Percentiles rank a stretch among this genome's conserved stretches.
phyloP scores from a whole-genome alignment of 2,888 invertebrate genomes.

The Drosophila stalkeri region DNA sequence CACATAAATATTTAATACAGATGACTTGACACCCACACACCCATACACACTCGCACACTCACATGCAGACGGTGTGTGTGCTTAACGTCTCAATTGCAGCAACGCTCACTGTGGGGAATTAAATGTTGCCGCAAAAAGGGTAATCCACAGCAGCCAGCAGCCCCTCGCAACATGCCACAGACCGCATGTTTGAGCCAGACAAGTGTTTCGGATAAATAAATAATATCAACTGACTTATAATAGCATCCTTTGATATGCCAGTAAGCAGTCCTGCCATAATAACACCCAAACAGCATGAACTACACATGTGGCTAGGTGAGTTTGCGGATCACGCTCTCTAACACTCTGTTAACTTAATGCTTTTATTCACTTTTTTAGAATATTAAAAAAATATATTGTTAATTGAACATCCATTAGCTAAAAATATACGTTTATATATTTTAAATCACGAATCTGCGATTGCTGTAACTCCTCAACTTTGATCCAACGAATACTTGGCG shows the following conservation, averaged over 20 bases:
- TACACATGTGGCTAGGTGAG: not conserved
- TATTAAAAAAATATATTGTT: not conserved
- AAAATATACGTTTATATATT: too few species aligned
- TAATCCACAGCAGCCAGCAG: slow-evolving; percentile 6
- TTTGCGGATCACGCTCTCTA: not conserved
- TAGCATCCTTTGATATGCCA: slow-evolving; percentile 7
- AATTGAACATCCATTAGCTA: too few species aligned
- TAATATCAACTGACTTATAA: slow-evolving; percentile 24
- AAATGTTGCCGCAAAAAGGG: slow-evolving; percentile 11
- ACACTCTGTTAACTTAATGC: not conserved
- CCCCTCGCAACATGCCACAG: not conserved
- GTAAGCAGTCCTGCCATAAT: not conserved
- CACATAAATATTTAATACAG: slow-evolving; percentile 46
- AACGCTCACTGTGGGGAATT: slow-evolving; percentile 17
- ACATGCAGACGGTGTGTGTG: slow-evolving; percentile 7
- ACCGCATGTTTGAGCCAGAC: slow-evolving; percentile 9
- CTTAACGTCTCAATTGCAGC: slow-evolving; percentile 11
- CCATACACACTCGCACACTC: slow-evolving; percentile 1
- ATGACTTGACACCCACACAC: slow-evolving; percentile 19
- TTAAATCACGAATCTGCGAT: too few species aligned
- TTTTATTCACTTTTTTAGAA: not conserved
- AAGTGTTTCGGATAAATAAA: slow-evolving; percentile 47
- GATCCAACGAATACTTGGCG: not conserved
- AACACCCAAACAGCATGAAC: too few species aligned
- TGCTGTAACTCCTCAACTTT: too few species aligned